Evolutionary conservation across 1,140 invertebrate genomes (phyloP), one percentile per base, ranked within the genome.

Genomic region (Drosophila lacteicornis): DNA sequence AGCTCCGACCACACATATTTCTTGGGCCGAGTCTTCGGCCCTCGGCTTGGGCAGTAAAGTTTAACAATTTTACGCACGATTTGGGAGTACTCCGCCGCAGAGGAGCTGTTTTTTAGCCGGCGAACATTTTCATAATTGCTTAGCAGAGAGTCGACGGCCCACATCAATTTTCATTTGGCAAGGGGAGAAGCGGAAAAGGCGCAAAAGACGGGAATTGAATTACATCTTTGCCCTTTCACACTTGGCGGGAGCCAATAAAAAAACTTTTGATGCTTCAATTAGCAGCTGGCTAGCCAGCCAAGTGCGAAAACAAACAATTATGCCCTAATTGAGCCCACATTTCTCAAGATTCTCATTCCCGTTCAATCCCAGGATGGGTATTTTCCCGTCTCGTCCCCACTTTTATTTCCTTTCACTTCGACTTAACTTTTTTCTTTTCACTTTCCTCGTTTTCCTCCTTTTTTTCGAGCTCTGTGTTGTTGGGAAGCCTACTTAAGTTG

Each of bases 401-500:
- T 42, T 49, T 71, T 53, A 61, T 62, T 66, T 71, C 58, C 61
- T 66, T 66, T 45, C 30, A 59, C 42, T 68, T 82, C 42, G 60
- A 61, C 59, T 53, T 47, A 40, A 57, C 30, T 40, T 71, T 70
- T 11, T 66, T 71, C 40, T 22, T 68, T 61, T 30, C 56, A 17
- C 27, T 61, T 75, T 68, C 59, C 56, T 49, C 36, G 22, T 15
- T 60, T 38, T 62, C 61, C 55, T 22, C 19, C 25, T 66, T 60
- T 33, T 27, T 60, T 51, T 50, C 33, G 59, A 59, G 15, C 51
- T 55, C 17, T 38, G 13, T 30, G 74, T 69, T 80, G 59, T 45
- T 50, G 70, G 45, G 84, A 87, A 87, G 80, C 85, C 86, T 90
- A 85, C 85, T 90, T 90, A 90, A 90, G 79, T 90, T 90, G 85